Percentiles rank a stretch among this genome's conserved stretches.
These are phyloP conservation scores for Oceanodroma leucorhoa DNA, from an alignment of 2,797 vertebrate species.

Conservation along the genomic window DNA sequence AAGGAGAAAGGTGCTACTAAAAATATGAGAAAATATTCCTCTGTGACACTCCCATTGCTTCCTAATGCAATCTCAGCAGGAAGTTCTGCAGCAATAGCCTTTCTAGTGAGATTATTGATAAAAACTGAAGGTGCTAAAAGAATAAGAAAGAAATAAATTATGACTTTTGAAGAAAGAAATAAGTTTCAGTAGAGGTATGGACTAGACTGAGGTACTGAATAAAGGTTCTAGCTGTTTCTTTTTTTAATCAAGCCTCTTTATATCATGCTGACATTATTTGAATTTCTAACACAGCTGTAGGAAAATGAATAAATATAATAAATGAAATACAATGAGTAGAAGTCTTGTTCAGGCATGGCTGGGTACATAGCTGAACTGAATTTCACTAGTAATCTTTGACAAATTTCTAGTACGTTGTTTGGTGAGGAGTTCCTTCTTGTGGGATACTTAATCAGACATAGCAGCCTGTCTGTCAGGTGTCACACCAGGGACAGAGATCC, in stretches of 20 bases:
- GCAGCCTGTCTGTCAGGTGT: constrained; percentile 12
- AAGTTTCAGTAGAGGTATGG: background rate
- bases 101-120: background rate
- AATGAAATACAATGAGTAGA: background rate
- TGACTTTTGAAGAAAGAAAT: background rate
- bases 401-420: constrained; percentile 19
- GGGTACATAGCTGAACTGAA: constrained; percentile 1
- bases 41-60: background rate
- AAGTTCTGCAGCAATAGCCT: background rate
- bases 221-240: background rate
- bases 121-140: background rate
- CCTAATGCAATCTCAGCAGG: constrained; percentile 3
- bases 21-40: constrained; percentile 10
- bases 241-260: background rate
- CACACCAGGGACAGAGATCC: background rate
- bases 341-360: background rate
- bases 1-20: constrained; percentile 21
- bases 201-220: background rate
- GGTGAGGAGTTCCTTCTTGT: background rate
- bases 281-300: background rate
- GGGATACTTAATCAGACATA: background rate
- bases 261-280: background rate
- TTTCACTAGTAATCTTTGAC: background rate
- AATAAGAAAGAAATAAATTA: background rate
- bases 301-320: constrained; percentile 8